phyloP scores from a whole-genome alignment of 64 coral and sea anemone species.

The Cladopsammia gracilis region DNA sequence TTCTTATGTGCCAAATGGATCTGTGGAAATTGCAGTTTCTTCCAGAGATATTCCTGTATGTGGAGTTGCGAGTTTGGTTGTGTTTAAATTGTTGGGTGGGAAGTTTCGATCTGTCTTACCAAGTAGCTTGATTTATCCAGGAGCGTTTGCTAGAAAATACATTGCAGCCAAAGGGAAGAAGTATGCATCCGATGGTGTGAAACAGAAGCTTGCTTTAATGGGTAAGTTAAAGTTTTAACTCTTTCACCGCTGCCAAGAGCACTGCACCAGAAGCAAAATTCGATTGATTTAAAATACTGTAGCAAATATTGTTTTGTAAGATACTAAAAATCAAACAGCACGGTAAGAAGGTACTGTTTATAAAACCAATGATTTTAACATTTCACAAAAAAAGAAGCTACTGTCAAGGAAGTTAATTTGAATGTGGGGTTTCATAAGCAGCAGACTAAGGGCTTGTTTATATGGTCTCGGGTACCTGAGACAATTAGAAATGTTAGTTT shows the following conservation, averaged over 20 bases:
- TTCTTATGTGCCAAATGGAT: constrained; percentile 11
- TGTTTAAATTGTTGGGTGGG: constrained; percentile 84
- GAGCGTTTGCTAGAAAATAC: constrained; percentile 86
- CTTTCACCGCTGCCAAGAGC: not conserved
- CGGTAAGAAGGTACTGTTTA: too few relatives aligned
- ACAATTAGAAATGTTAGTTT: too few relatives aligned
- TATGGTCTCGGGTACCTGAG: too few relatives aligned
- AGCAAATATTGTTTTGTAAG: too few relatives aligned
- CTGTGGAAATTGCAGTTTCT: constrained; percentile 17
- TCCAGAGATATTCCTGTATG: constrained; percentile 57
- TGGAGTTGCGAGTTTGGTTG: constrained; percentile 55
- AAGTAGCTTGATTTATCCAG: constrained; percentile 91
- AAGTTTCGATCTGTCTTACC: constrained; percentile 84
- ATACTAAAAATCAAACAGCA: too few relatives aligned
- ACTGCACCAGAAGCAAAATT: too few relatives aligned
- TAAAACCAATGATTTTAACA: too few relatives aligned
- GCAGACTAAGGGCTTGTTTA: too few relatives aligned
- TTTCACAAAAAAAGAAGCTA: too few relatives aligned
- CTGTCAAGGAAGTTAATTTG: too few relatives aligned
- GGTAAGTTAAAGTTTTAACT: constrained; percentile 35
- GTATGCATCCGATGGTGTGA: constrained; percentile 78
- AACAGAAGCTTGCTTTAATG: constrained; percentile 59
- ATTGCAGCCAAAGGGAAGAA: constrained; percentile 77
- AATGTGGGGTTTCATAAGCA: too few relatives aligned
- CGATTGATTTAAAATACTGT: too few relatives aligned